phyloP scores from a whole-genome alignment of 1,140 invertebrate species.

The Hetaerina americana region DNA sequence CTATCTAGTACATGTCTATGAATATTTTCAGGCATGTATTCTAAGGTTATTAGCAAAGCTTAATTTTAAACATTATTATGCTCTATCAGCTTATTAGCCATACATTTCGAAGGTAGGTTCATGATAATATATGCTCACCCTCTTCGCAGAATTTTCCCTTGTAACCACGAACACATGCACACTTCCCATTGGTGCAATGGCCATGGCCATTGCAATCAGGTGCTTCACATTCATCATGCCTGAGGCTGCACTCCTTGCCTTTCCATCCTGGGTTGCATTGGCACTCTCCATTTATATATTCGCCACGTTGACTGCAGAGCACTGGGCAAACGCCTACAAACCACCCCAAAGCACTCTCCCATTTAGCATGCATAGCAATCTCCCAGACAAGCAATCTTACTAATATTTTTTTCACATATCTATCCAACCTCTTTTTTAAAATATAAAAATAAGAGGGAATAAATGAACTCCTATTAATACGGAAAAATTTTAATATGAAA shows the following conservation, averaged over 20 bases:
- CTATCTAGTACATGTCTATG: no score
- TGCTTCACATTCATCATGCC: conserved; percentile 87
- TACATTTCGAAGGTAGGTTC: neutral
- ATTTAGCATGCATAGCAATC: conserved; percentile 3
- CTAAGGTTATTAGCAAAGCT: no score
- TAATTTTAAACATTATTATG: neutral
- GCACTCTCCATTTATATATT: conserved; percentile 92
- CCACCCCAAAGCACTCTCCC: conserved; percentile 1
- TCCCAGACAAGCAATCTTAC: conserved; percentile 1
- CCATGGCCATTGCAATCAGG: conserved; percentile 91
- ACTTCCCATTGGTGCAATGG: conserved; percentile 88
- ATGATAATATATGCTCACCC: conserved; percentile 34
- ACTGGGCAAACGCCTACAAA: conserved; percentile 81
- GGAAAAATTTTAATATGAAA: no score
- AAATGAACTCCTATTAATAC: no score
- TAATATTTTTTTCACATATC: no score
- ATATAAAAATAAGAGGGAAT: no score
- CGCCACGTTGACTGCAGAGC: conserved; percentile 85
- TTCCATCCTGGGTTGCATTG: conserved; percentile 96
- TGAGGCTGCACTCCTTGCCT: conserved; percentile 83
- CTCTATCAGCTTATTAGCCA: neutral
- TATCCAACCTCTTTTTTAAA: no score
- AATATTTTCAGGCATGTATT: no score
- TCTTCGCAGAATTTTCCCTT: conserved; percentile 86
- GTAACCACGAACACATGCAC: conserved; percentile 81